A percentile compares a stretch with the other conserved stretches of the same genome.
Evolutionary conservation across 2,113 vertebrate genomes (phyloP).

Genomic region (Chaetura pelagica): DNA sequence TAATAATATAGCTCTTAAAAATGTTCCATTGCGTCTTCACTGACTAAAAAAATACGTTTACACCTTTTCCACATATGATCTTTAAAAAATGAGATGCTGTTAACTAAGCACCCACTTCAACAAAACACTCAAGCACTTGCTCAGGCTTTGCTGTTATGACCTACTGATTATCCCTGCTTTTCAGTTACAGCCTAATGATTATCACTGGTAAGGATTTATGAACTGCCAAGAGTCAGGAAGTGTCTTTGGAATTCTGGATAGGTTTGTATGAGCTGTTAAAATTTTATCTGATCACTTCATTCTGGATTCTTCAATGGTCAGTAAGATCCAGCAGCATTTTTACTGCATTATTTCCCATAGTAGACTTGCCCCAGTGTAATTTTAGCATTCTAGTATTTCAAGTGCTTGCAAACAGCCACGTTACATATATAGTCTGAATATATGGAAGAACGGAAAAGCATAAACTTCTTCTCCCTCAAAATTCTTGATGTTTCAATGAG

Average conservation of each 20-base stretch:
- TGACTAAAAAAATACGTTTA: neutral
- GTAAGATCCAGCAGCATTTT: conserved; percentile 6
- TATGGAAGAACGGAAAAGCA: neutral
- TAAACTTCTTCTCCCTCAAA: neutral
- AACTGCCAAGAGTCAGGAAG: neutral
- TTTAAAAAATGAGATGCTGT: neutral
- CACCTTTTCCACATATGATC: neutral
- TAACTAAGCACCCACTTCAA: neutral
- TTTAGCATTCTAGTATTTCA: neutral
- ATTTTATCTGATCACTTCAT: neutral
- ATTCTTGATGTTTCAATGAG: neutral
- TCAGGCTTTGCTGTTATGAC: neutral
- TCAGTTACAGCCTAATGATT: neutral
- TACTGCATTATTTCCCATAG: neutral
- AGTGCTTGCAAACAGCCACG: neutral
- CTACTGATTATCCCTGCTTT: neutral
- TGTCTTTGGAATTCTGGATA: neutral
- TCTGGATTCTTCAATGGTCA: neutral
- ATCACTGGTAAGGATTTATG: neutral
- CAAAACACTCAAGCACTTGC: neutral
- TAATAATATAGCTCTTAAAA: neutral
- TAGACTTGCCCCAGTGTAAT: neutral
- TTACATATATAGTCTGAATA: neutral
- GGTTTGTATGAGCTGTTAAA: neutral
- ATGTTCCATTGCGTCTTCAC: neutral